Percentiles rank a stretch among this genome's conserved stretches.
Conservation (phyloP, 2,113 vertebrate species). For the Nematolebias whitei region DNA sequence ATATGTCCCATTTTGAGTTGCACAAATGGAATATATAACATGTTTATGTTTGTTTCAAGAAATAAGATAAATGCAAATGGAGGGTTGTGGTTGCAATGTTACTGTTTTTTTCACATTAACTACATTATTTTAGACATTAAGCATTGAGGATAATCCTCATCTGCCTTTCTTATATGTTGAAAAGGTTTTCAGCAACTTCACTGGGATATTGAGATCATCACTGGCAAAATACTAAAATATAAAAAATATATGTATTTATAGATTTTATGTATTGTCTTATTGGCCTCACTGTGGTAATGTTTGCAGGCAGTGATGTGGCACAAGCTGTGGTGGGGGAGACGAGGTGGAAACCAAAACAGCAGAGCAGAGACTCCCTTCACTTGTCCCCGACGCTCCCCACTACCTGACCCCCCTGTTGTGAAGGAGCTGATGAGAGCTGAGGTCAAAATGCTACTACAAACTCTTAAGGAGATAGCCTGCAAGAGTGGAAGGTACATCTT, state of each 20-base stretch:
- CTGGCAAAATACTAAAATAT: neutral
- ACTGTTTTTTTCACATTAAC: too few species aligned
- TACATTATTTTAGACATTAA: too few species aligned
- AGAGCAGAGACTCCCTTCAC: constrained; percentile 20
- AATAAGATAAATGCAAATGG: too few species aligned
- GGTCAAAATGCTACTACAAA: constrained; percentile 83
- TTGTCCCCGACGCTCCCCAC: constrained; percentile 32
- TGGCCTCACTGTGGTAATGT: constrained; percentile 1
- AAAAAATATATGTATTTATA: neutral
- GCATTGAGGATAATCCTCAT: too few species aligned
- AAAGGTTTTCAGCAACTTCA: neutral
- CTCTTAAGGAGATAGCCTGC: constrained; percentile 63
- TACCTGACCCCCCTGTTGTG: constrained; percentile 83
- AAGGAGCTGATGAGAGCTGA: constrained; percentile 86
- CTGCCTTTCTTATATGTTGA: neutral
- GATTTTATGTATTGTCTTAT: neutral
- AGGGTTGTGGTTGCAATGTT: too few species aligned
- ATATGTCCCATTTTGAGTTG: too few species aligned
- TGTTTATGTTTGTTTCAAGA: too few species aligned
- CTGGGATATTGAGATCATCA: neutral
- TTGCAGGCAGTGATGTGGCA: constrained; percentile 78
- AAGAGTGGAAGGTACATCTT: constrained; percentile 64
- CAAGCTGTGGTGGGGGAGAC: constrained; percentile 73
- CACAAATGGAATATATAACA: too few species aligned
- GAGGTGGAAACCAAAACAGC: constrained; percentile 18